Evolutionary conservation across 2,888 invertebrate species (phyloP).

Genomic region (Periphyllus acericola): DNA sequence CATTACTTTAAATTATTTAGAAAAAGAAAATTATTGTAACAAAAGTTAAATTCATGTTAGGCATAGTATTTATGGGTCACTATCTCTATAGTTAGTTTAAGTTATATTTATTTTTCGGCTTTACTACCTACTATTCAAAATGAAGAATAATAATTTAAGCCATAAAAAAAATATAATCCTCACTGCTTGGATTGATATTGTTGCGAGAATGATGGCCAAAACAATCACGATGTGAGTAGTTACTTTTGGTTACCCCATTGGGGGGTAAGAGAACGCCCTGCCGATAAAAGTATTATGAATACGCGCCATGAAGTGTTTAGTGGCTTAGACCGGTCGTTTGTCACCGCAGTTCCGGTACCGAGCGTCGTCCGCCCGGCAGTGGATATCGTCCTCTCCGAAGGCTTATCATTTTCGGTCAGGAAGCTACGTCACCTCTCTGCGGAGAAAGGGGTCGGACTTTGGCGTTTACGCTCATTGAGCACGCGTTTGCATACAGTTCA

Average conservation of each 20-base stretch:
- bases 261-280: slow-evolving; percentile 5
- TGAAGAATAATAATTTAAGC: too few species aligned
- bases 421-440: background rate
- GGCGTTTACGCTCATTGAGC: background rate
- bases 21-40: too few species aligned
- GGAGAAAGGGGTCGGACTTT: background rate
- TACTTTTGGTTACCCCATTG: background rate
- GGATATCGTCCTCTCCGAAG: background rate
- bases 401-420: background rate
- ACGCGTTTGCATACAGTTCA: slow-evolving; percentile 3
- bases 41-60: too few species aligned
- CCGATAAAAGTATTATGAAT: slow-evolving; percentile 9
- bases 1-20: too few species aligned
- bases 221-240: background rate
- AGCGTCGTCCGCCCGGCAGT: background rate
- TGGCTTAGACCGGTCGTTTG: slow-evolving; percentile 33
- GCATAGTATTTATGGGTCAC: too few species aligned
- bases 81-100: too few species aligned
- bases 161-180: background rate
- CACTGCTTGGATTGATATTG: background rate
- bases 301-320: slow-evolving; percentile 24
- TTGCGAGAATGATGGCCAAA: background rate
- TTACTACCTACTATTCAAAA: too few species aligned
- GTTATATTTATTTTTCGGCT: too few species aligned
- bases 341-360: slow-evolving; percentile 37